phyloP scores from a whole-genome alignment of 2,113 vertebrate genomes.

The Falco punctatus region DNA sequence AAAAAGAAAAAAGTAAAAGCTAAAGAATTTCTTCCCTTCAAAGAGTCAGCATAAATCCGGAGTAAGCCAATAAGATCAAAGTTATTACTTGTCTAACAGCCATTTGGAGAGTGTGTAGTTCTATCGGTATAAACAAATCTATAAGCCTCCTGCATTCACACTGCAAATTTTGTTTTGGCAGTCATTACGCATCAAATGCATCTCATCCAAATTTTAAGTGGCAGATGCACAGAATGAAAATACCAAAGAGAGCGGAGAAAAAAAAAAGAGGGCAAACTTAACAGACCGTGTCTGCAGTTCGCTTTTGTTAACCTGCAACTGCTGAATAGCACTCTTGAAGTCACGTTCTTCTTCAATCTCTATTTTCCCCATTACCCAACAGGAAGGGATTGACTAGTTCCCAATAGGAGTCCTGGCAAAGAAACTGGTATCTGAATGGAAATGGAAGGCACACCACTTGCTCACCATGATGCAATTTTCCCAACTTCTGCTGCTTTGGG shows the following conservation, averaged over 20 bases:
- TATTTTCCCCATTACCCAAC: neutral
- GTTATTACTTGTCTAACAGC: neutral
- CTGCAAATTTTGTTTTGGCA: neutral
- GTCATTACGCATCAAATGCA: neutral
- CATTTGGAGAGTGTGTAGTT: neutral
- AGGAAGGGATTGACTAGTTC: neutral
- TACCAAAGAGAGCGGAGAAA: neutral
- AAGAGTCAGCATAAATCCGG: neutral
- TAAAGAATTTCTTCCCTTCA: neutral
- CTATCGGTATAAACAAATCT: neutral
- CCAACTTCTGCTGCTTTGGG: neutral
- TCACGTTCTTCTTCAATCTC: neutral
- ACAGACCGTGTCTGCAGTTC: neutral
- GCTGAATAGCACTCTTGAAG: neutral
- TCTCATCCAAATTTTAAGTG: neutral
- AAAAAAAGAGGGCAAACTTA: neutral
- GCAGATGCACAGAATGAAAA: neutral
- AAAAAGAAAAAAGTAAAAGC: neutral
- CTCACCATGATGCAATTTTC: neutral
- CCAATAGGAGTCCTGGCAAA: neutral
- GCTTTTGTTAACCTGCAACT: neutral
- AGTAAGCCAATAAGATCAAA: neutral
- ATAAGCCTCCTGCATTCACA: neutral
- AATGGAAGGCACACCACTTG: neutral
- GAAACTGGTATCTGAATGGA: neutral